Evolutionary conservation across 2,113 vertebrate genomes (phyloP).

Genomic region (Chloropsis hardwickii): DNA sequence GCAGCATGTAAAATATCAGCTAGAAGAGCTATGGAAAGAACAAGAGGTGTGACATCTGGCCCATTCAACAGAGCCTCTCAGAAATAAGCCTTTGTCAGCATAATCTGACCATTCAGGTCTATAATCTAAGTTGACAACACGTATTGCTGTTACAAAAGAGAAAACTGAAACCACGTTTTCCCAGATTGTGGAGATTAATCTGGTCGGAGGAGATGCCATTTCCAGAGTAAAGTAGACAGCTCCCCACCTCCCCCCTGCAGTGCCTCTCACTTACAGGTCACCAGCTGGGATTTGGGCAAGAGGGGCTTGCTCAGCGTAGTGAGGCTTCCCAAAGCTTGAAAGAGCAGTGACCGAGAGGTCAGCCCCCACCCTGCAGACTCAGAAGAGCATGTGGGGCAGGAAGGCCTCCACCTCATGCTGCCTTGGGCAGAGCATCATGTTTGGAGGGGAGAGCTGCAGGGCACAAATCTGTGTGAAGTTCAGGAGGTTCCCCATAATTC

Average conservation of each 20-base stretch:
- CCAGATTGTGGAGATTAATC: background rate
- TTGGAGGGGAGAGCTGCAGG: background rate
- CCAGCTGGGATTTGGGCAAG: background rate
- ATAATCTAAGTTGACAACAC: background rate
- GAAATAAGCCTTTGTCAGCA: background rate
- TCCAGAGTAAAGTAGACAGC: background rate
- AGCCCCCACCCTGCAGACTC: rapidly evolving
- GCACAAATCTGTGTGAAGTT: background rate
- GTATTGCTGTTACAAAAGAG: background rate
- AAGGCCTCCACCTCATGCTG: background rate
- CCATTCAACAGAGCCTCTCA: background rate
- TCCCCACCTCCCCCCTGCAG: rapidly evolving
- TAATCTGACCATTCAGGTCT: background rate
- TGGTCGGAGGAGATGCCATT: background rate
- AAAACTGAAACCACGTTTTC: slow-evolving; percentile 31
- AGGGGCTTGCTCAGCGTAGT: rapidly evolving
- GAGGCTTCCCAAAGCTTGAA: background rate
- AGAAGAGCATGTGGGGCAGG: background rate
- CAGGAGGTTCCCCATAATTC: rapidly evolving
- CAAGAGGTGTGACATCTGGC: background rate
- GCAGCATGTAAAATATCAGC: background rate
- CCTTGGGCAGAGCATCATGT: background rate
- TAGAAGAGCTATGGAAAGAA: background rate
- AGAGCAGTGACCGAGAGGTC: background rate
- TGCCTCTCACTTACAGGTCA: background rate